Evolutionary conservation across 2,113 vertebrate species (phyloP), one percentile per base, ranked within the genome.

Genomic region (Triplophysa dalaica): DNA sequence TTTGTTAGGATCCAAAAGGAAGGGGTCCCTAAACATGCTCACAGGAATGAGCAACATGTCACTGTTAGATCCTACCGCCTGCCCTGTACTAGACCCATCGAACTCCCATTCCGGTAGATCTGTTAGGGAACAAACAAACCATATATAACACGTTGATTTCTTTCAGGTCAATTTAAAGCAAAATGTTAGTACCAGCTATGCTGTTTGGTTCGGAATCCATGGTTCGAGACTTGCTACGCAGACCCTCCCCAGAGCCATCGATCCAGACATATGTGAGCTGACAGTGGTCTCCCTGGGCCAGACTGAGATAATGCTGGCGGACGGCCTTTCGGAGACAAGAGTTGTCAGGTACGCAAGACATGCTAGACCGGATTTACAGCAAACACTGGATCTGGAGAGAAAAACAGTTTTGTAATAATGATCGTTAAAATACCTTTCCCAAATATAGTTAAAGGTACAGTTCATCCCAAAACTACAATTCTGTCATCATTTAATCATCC

Each of bases 11-110:
- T 94, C 93, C 76, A 88, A 85, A 33, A 80, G 85, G 16, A 92
- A 90, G 11, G 94, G 93, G 79, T 95, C 93, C 61, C 92, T 87
- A 81, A 95, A 94, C 84, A 95, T 92, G 65, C 78, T 0, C 3
- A 92, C 87, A 0, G 94, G 94, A 67, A 89, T 60, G 52, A 89
- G 82, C 88, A 93, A 94, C 95, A 96, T 96, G 88, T 97, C 95
- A 0, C 95, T 97, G 91, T 95, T 94, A 80, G 91, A 92, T 22
- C 92, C 93, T 70, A 93, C 83, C 0, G 94, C 81, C 86, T 96
- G 95, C 0, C 84, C 87, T 0, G 94, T 94, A 81, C 93, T 95
- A 81, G 91, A 89, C 14, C 92, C 90, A 16, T 91, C 90, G 0
- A 93, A 94, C 70, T 91, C 92, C 93, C 93, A 95, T 83, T 94